Base-by-base conservation (phyloP, 2,113 vertebrate species). In the Donacobius atricapilla region DNA sequence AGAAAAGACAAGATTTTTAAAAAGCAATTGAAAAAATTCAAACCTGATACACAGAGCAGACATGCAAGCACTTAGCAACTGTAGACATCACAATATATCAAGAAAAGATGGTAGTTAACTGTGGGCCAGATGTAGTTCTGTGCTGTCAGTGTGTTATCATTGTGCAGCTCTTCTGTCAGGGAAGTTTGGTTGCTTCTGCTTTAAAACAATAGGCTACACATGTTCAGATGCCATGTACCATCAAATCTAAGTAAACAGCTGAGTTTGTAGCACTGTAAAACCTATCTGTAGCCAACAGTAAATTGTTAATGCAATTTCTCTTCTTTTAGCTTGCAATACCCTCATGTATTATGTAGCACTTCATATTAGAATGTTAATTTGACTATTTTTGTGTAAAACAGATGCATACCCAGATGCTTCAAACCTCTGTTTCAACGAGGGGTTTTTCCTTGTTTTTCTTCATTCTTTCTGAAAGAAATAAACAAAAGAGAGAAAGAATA, bases 321-420 rank as follows among this genome's bases (percentile, higher is more conserved):
- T 86, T 92, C 80, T 88, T 96, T 84, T 96, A 94, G 75, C 80
- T 45, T 92, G 64, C 91, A 85, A 48, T 75, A 87, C 31, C 40
- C 69, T 96, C 93, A 97, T 97, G 95, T 97, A 94, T 97, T 96
- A 97, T 97, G 94, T 91, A 97, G 78, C 58, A 95, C 83, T 95
- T 71, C 83, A 69, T 76, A 85, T 96, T 93, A 87, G 75, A 83
- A 93, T 92, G 93, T 90, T 76, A 81, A 73, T 50, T 88, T 91
- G 83, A 84, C 94, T 96, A 79, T 95, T 96, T 96, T 96, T 94
- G 86, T 93, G 95, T 91, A 61, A 92, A 96, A 91, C 93, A 97
- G 91, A 96, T 96, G 95, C 73, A 88, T 66, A 78, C 14, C 77
- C 93, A 96, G 95, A 95, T 97, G 95, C 83, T 54, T 97, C 75